Percentiles rank a stretch among this genome's conserved stretches.
These are phyloP conservation scores for Chelon labrosus DNA, from an alignment of 2,797 vertebrate species.

Conservation along the genomic window DNA sequence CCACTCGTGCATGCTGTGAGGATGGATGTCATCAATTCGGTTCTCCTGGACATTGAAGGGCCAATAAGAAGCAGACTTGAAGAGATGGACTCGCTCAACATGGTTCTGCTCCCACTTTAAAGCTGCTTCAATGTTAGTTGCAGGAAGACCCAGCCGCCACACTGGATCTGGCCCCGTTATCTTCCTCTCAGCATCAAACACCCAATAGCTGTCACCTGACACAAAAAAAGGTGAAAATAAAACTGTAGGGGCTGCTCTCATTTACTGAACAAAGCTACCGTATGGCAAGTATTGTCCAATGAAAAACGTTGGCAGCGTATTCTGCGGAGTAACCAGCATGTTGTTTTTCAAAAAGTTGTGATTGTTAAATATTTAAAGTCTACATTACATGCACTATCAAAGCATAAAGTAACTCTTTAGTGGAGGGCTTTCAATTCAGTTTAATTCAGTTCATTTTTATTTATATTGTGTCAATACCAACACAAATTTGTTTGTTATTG, in stretches of 20 bases:
- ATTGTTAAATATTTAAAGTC: too few relatives aligned
- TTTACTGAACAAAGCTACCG: background rate
- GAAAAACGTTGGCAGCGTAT: too few relatives aligned
- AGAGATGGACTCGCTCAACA: constrained; percentile 87
- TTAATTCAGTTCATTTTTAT: too few relatives aligned
- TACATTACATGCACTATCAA: too few relatives aligned
- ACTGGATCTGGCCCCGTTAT: constrained; percentile 86
- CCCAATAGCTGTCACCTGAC: constrained; percentile 78
- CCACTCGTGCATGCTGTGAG: constrained; percentile 53
- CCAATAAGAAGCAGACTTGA: constrained; percentile 77
- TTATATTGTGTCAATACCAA: too few relatives aligned
- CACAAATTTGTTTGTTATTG: too few relatives aligned
- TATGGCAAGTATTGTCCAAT: background rate
- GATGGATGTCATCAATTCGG: constrained; percentile 41
- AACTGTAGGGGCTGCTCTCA: background rate
- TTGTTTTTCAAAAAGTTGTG: too few relatives aligned
- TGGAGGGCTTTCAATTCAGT: too few relatives aligned
- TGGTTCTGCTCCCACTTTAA: constrained; percentile 87
- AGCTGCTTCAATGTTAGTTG: constrained; percentile 85
- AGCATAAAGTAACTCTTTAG: too few relatives aligned
- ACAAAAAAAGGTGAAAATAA: background rate
- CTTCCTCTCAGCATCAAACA: constrained; percentile 88
- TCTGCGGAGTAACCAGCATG: too few relatives aligned
- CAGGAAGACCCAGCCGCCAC: constrained; percentile 82
- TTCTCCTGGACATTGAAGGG: constrained; percentile 56